Conservation (phyloP, 2,797 vertebrate species). For the Pyrocephalus nanus region DNA sequence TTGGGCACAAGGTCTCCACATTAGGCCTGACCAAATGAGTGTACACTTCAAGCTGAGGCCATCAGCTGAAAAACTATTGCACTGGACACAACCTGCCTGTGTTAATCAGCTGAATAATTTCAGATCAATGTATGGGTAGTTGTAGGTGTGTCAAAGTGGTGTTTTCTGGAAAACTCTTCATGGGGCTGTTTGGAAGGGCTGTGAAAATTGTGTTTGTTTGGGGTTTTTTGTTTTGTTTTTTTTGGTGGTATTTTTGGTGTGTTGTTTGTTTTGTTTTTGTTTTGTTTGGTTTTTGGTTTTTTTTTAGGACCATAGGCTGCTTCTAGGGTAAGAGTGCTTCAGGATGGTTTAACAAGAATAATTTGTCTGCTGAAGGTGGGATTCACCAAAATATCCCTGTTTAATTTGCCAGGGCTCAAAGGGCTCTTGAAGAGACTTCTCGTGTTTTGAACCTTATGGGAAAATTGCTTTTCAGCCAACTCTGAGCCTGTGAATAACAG, state of each 20-base stretch:
- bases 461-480: conserved; percentile 17
- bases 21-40: not conserved
- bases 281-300: not conserved
- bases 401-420: not conserved
- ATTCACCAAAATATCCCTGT: not conserved
- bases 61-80: not conserved
- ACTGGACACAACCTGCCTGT: not conserved
- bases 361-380: not conserved
- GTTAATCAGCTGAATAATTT: not conserved
- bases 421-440: not conserved
- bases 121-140: not conserved
- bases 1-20: not conserved
- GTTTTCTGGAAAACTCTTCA: not conserved
- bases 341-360: not conserved
- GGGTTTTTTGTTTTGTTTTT: no score
- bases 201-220: not conserved
- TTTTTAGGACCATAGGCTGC: not conserved
- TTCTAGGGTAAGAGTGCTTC: not conserved
- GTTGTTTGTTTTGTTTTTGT: not conserved
- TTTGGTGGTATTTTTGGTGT: not conserved
- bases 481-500: conserved; percentile 3
- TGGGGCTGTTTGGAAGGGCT: not conserved
- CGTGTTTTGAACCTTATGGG: not conserved
- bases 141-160: not conserved
- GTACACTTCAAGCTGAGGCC: not conserved